Evolutionary conservation across 1,140 invertebrate genomes (phyloP).

Genomic region (Plodia interpunctella): DNA sequence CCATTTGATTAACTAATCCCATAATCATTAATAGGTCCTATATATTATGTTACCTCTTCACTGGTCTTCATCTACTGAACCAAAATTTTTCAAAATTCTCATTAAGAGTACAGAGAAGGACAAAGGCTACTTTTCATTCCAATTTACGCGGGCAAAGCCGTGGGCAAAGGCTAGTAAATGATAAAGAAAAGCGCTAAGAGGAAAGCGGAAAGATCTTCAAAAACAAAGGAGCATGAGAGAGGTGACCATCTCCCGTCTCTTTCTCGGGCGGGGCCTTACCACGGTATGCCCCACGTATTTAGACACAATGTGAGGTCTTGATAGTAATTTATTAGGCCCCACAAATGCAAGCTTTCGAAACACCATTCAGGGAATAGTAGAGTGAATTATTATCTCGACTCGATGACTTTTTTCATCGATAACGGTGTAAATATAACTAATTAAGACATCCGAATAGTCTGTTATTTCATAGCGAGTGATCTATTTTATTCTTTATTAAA

Average conservation of each 20-base stretch:
- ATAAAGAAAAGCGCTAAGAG: no score
- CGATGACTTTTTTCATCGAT: constrained; percentile 12
- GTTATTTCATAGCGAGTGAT: neutral
- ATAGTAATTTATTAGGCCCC: constrained; percentile 19
- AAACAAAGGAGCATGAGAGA: neutral
- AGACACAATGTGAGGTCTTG: constrained; percentile 17
- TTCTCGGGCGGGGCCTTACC: constrained; percentile 11
- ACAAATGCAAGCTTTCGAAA: constrained; percentile 19
- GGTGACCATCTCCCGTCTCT: neutral
- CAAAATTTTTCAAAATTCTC: no score
- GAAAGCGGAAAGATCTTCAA: neutral
- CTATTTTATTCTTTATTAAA: neutral
- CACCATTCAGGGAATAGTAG: constrained; percentile 8
- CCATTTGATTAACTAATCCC: no score
- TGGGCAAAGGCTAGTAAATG: no score
- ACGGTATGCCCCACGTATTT: constrained; percentile 14
- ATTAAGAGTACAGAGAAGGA: no score
- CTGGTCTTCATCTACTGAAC: no score
- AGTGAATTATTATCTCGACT: constrained; percentile 8
- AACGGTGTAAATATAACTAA: constrained; percentile 10
- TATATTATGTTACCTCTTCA: no score
- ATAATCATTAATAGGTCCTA: no score
- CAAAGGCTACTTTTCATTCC: no score
- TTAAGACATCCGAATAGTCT: neutral
- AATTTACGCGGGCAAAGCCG: no score